These are phyloP conservation scores for Lissonota sp. DNA, from an alignment of 2,888 invertebrate genomes.

Conservation along the genomic window DNA sequence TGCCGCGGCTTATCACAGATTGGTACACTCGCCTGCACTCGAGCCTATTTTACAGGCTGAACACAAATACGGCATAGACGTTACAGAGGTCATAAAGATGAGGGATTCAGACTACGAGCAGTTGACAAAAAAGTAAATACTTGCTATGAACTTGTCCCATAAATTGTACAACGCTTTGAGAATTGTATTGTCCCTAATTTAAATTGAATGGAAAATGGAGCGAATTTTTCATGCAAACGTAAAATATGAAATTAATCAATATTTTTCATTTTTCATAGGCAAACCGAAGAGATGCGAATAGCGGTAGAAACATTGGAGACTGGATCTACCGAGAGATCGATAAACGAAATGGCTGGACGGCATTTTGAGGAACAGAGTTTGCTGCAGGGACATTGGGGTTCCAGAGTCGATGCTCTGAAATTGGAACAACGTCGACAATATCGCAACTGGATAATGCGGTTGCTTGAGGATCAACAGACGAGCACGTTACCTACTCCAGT, in stretches of 20 bases:
- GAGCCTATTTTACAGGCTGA: slow-evolving; percentile 95
- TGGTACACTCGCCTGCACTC: slow-evolving; percentile 93
- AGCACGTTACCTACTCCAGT: slow-evolving; percentile 85
- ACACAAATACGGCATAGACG: slow-evolving; percentile 93
- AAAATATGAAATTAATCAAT: no score
- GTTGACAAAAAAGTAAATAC: slow-evolving; percentile 87
- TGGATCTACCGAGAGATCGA: slow-evolving; percentile 92
- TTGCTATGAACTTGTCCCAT: no score
- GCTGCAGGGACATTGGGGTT: slow-evolving; percentile 93
- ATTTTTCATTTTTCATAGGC: slow-evolving; percentile 84
- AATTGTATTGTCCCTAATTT: no score
- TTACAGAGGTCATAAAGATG: slow-evolving; percentile 89
- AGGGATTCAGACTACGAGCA: slow-evolving; percentile 90
- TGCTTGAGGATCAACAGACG: slow-evolving; percentile 90
- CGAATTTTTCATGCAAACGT: neutral
- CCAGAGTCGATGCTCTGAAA: slow-evolving; percentile 92
- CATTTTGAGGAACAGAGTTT: slow-evolving; percentile 94
- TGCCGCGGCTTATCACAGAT: slow-evolving; percentile 92
- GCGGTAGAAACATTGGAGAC: slow-evolving; percentile 92
- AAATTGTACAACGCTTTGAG: no score
- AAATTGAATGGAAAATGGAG: no score
- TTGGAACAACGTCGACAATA: slow-evolving; percentile 95
- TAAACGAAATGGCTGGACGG: slow-evolving; percentile 92
- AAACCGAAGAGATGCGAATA: slow-evolving; percentile 95
- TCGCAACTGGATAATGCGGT: slow-evolving; percentile 94